Evolutionary conservation across 1,140 invertebrate species (phyloP).

Genomic region (Belonocnema kinseyi): DNA sequence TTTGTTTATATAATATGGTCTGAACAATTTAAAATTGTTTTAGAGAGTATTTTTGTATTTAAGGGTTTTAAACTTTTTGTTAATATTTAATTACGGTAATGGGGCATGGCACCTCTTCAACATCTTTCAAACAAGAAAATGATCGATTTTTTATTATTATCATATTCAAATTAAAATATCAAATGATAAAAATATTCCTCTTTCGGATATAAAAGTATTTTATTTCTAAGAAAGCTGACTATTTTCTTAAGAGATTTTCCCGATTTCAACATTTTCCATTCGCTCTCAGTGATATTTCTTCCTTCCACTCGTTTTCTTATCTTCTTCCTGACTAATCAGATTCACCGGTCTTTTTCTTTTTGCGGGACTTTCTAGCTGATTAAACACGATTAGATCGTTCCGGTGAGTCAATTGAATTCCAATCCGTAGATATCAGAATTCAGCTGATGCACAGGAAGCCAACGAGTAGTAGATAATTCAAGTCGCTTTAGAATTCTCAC

Average conservation of each 20-base stretch:
- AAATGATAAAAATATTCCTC: no score
- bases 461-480: conserved; percentile 6
- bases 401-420: conserved; percentile 29
- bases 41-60: no score
- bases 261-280: conserved; percentile 4
- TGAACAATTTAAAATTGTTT: no score
- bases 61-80: no score
- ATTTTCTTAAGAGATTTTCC: conserved; percentile 20
- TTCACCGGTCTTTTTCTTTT: conserved; percentile 22
- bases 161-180: no score
- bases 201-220: no score
- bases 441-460: background rate
- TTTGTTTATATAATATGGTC: no score
- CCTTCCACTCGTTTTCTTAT: conserved; percentile 15
- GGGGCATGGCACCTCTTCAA: no score
- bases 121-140: no score
- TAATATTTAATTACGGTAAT: no score
- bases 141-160: no score
- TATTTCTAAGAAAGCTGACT: background rate
- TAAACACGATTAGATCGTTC: conserved; percentile 28
- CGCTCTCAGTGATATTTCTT: background rate
- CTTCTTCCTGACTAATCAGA: conserved; percentile 30
- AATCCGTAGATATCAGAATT: conserved; percentile 15
- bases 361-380: conserved; percentile 21
- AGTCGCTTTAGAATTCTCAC: background rate